A percentile compares a stretch with the other conserved stretches of the same genome.
phyloP scores from a whole-genome alignment of 2,797 vertebrate genomes.

The Peromyscus attwateri region DNA sequence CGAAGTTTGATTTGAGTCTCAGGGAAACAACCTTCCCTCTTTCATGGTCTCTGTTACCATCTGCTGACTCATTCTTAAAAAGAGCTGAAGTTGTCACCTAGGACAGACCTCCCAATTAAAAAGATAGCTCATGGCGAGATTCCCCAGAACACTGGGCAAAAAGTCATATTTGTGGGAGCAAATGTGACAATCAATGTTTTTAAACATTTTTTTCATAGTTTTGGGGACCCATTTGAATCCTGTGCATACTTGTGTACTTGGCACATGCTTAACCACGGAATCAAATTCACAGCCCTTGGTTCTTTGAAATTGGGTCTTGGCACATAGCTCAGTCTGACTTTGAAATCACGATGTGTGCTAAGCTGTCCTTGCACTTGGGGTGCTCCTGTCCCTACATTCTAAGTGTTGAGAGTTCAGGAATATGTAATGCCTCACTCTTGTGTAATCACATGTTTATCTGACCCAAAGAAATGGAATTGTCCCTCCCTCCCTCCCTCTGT shows the following conservation, averaged over 20 bases:
- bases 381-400: background rate
- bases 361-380: background rate
- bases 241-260: background rate
- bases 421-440: background rate
- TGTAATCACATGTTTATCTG: conserved; percentile 5
- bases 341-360: background rate
- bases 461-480: background rate
- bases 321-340: background rate
- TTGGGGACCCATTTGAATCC: background rate
- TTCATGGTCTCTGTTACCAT: conserved; percentile 16
- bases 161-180: background rate
- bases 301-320: background rate
- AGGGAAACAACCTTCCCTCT: conserved; percentile 60
- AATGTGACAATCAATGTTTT: conserved; percentile 13
- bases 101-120: conserved; percentile 18
- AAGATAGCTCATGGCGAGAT: background rate
- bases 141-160: background rate
- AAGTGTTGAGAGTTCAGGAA: background rate
- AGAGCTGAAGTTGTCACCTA: conserved; percentile 1
- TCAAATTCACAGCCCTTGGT: background rate
- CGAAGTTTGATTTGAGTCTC: conserved; percentile 60
- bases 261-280: background rate
- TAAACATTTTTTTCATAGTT: background rate
- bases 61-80: conserved; percentile 72
- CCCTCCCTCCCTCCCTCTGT: background rate